Conservation (phyloP, 2,113 vertebrate species). For the Oreocharis arfaki region DNA sequence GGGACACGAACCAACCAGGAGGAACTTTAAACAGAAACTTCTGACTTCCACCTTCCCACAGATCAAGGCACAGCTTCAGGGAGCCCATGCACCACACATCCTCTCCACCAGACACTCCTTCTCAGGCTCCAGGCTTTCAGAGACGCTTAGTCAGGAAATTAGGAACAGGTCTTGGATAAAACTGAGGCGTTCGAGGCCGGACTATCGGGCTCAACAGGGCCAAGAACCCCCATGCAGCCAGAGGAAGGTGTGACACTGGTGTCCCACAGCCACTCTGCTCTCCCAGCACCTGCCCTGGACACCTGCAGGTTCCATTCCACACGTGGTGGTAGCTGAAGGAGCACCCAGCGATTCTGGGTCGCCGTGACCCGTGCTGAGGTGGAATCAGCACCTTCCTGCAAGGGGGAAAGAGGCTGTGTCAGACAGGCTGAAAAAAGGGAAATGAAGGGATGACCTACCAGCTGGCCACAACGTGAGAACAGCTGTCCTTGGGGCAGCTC, state of each 20-base stretch:
- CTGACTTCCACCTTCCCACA: background rate
- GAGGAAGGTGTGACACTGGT: fast-evolving
- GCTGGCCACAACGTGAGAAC: fast-evolving
- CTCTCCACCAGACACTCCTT: background rate
- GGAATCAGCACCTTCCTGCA: background rate
- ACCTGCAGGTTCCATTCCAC: background rate
- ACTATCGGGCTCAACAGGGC: background rate
- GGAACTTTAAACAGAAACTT: background rate
- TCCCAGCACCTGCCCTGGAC: background rate
- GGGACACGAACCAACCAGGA: fast-evolving
- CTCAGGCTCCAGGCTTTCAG: background rate
- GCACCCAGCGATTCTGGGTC: background rate
- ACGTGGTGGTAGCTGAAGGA: fast-evolving
- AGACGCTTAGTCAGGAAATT: background rate
- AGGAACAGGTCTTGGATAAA: background rate
- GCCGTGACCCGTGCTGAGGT: background rate
- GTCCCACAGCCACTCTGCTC: background rate
- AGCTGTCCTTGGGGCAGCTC: background rate
- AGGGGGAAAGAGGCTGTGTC: background rate
- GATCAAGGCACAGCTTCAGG: background rate
- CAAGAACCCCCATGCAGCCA: background rate
- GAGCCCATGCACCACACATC: background rate
- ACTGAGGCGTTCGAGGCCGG: background rate
- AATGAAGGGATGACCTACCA: background rate
- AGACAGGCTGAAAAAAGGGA: background rate